phyloP scores from a whole-genome alignment of 2,113 vertebrate species.

The Drymodes brunneopygia region DNA sequence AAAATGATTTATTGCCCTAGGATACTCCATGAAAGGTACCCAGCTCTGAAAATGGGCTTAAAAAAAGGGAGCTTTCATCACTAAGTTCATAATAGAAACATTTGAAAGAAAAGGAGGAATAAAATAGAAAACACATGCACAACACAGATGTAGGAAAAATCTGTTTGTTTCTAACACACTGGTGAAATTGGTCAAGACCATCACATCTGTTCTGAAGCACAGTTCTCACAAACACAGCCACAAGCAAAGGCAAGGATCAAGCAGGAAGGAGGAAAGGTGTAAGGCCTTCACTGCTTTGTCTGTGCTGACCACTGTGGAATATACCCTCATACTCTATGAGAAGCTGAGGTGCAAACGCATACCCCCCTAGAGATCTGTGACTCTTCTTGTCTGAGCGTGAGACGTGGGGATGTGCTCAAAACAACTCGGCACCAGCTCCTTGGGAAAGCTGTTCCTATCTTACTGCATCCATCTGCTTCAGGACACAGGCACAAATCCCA shows the following conservation, averaged over 20 bases:
- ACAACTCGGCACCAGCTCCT: neutral
- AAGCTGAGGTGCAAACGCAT: neutral
- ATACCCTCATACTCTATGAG: neutral
- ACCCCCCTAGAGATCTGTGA: neutral
- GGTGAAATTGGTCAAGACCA: neutral
- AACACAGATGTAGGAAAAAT: neutral
- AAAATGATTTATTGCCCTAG: neutral
- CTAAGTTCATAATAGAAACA: neutral
- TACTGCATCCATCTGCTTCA: neutral
- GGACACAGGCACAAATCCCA: neutral
- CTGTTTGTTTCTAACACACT: neutral
- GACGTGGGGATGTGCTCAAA: neutral
- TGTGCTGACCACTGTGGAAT: fast-evolving
- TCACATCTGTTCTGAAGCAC: neutral
- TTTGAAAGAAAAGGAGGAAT: neutral
- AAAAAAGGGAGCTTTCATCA: neutral
- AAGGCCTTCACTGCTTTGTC: neutral
- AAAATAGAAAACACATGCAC: neutral
- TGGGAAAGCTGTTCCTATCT: slow-evolving; percentile 5
- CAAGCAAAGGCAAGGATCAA: neutral
- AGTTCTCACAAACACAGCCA: neutral
- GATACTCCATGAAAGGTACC: neutral
- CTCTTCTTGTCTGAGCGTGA: neutral
- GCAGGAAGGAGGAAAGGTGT: neutral
- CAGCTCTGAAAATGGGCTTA: neutral